Conservation (phyloP, 2,113 vertebrate species). For the Phalacrocorax carbo region DNA sequence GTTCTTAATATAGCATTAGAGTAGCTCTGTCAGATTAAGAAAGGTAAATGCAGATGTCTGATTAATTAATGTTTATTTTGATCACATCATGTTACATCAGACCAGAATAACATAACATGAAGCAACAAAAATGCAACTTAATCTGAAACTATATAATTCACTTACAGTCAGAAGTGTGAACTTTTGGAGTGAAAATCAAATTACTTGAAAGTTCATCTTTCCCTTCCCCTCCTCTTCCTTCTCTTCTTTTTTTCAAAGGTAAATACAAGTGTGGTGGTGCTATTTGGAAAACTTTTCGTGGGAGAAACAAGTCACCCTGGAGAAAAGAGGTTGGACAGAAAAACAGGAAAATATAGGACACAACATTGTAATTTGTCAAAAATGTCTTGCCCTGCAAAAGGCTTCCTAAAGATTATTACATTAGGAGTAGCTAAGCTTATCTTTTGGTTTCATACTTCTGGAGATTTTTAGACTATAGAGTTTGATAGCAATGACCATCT, state of each 20-base stretch:
- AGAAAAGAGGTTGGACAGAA: not conserved
- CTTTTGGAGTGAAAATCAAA: not conserved
- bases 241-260: not conserved
- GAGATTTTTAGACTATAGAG: not conserved
- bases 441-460: not conserved
- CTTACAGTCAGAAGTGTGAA: not conserved
- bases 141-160: not conserved
- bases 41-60: not conserved
- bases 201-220: not conserved
- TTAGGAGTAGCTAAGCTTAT: not conserved
- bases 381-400: not conserved
- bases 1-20: not conserved
- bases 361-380: not conserved
- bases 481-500: not conserved
- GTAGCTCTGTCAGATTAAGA: not conserved
- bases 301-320: not conserved
- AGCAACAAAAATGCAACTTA: not conserved
- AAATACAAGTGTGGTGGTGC: not conserved
- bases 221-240: not conserved
- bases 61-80: slow-evolving; percentile 20
- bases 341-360: not conserved
- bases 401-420: not conserved
- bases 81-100: not conserved
- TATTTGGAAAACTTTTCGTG: not conserved
- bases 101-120: not conserved